A percentile compares a stretch with the other conserved stretches of the same genome.
Evolutionary conservation across 2,797 vertebrate species (phyloP).

Genomic region (Propithecus deckenii): DNA sequence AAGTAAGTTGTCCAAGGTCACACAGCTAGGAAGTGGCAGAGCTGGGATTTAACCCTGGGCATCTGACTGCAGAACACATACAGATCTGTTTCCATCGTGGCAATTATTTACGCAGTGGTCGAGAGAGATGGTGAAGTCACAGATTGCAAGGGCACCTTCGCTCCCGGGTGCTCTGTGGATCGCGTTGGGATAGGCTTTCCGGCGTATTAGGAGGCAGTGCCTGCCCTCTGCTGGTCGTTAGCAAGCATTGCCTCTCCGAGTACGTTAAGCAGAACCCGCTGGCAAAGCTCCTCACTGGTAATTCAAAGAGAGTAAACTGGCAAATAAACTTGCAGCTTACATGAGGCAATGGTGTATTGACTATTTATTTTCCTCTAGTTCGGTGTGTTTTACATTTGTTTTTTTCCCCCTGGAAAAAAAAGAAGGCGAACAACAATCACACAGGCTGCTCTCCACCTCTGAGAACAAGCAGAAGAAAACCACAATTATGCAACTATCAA

Average conservation of each 20-base stretch:
- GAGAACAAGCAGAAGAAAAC: conserved; percentile 58
- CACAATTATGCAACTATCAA: conserved; percentile 39
- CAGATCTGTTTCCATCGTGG: neutral
- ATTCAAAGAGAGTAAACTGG: neutral
- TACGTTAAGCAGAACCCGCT: neutral
- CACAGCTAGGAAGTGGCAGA: neutral
- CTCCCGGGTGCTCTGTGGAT: neutral
- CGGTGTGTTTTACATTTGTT: conserved; percentile 39
- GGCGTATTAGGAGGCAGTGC: neutral
- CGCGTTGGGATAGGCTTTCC: rapidly evolving
- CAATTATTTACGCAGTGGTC: neutral
- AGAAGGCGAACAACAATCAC: neutral
- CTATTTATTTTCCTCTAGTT: neutral
- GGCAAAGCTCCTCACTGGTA: neutral
- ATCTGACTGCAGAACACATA: neutral
- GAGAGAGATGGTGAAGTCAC: neutral
- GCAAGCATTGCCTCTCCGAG: neutral
- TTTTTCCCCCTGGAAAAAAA: neutral
- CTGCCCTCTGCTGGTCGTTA: conserved; percentile 58
- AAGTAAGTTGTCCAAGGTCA: neutral
- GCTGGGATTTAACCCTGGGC: neutral
- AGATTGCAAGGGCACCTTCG: neutral
- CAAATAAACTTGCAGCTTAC: neutral
- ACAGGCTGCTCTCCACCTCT: neutral
- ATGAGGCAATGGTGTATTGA: neutral